phyloP scores from a whole-genome alignment of 2,113 vertebrate species.

The Oryzias melastigma region DNA sequence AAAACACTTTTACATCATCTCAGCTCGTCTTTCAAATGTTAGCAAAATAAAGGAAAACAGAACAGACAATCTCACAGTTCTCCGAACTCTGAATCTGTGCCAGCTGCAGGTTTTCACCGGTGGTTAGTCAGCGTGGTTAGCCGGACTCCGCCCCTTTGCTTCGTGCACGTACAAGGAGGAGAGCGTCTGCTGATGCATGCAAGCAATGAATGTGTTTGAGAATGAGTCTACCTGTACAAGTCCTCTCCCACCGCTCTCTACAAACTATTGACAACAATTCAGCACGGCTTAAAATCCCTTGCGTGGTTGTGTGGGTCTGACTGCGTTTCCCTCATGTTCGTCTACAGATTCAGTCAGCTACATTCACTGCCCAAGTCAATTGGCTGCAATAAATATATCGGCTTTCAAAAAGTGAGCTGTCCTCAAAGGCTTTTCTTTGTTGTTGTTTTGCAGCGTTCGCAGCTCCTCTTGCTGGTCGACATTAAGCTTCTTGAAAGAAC shows the following conservation, averaged over 20 bases:
- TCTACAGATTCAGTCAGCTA: slow-evolving; percentile 68
- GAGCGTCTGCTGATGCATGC: slow-evolving; percentile 37
- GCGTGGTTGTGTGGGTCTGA: slow-evolving; percentile 62
- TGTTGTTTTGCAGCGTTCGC: slow-evolving; percentile 39
- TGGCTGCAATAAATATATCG: slow-evolving; percentile 75
- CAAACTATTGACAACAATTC: slow-evolving; percentile 39
- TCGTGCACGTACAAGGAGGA: slow-evolving; percentile 53
- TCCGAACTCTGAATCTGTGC: slow-evolving; percentile 47
- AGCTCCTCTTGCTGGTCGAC: slow-evolving; percentile 48
- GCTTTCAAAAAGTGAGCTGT: slow-evolving; percentile 26
- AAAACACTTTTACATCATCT: slow-evolving; percentile 51
- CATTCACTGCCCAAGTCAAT: slow-evolving; percentile 69
- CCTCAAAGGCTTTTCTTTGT: slow-evolving; percentile 43
- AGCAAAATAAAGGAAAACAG: slow-evolving; percentile 48
- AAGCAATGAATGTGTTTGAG: slow-evolving; percentile 30
- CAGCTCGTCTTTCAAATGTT: slow-evolving; percentile 65
- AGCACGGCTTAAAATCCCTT: slow-evolving; percentile 56
- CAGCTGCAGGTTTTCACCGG: slow-evolving; percentile 55
- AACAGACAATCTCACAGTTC: slow-evolving; percentile 65
- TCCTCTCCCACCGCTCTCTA: slow-evolving; percentile 9
- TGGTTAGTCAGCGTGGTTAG: slow-evolving; percentile 55
- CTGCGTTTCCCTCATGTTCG: slow-evolving; percentile 67
- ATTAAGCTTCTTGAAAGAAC: slow-evolving; percentile 34
- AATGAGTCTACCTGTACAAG: slow-evolving; percentile 39
- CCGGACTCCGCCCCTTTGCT: slow-evolving; percentile 44